Base-by-base conservation (phyloP, 2,113 vertebrate genomes). In the Xenus cinereus region DNA sequence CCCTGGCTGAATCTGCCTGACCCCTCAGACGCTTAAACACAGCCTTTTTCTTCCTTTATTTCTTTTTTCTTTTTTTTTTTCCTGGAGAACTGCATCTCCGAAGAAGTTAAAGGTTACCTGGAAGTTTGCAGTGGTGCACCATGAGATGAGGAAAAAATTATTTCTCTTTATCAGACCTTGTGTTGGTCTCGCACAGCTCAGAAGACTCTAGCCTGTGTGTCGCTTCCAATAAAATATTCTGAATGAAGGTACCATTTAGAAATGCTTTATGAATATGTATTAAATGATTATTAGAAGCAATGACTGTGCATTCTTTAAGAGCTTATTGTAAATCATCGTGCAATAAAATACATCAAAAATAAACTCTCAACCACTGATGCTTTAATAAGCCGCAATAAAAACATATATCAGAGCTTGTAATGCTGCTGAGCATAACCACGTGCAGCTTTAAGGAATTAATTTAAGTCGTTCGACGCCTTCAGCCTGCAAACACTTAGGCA, bases 371-470 rank as follows among this genome's bases (percentile, higher is more conserved):
- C 69, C 69, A 24, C 43, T 43, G 74, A 84, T 59, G 86, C 91
- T 72, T 79, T 93, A 95, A 91, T 86, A 90, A 75, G 81, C 60
- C 14, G 41, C 74, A 79, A 74, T 94, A 93, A 95, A 95, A 95
- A 77, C 80, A 91, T 23, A 1, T 33, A 39, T 71, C 86, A 39
- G 66, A 37, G 87, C 59, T 74, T 15, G n/a, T 41, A 23, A 69
- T 1, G 35, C 37, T 46, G 56, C 84, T 33, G 57, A 71, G 48
- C 41, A 2, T 4, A 37, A 33, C 46, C 18, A 24, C 0, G 2
- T 23, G 39, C 54, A 17, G 68, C 43, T 63, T 57, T 57, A 57
- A 86, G 53, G 89, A 37, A 28, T 41, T 53, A 1, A 59, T 56
- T 74, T 66, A 51, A 39, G 60, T 15, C 16, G 72, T 39, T 54